Conservation (phyloP, 2,888 invertebrate genomes). For the Ormyrus pomaceus region DNA sequence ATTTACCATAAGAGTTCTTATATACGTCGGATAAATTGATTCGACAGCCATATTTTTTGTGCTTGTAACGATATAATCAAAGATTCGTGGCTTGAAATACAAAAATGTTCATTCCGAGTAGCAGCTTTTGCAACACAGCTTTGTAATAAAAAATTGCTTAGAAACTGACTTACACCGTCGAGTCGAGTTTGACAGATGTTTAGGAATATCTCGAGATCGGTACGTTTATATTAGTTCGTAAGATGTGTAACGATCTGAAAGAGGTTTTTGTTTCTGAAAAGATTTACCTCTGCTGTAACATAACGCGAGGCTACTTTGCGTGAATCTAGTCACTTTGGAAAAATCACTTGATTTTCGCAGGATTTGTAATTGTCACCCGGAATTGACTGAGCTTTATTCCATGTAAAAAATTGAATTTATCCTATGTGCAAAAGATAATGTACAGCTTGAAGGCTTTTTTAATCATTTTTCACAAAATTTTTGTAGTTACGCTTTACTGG, state of each 20-base stretch:
- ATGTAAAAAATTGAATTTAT: conserved; percentile 37
- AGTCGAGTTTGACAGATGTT: conserved; percentile 20
- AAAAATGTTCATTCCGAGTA: conserved; percentile 19
- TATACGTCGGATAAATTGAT: neutral
- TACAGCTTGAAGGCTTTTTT: conserved; percentile 42
- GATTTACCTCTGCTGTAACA: conserved; percentile 45
- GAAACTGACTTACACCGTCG: conserved; percentile 1
- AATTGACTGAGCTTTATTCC: conserved; percentile 22
- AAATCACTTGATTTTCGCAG: conserved; percentile 27
- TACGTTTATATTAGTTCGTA: conserved; percentile 20
- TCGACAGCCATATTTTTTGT: conserved; percentile 30
- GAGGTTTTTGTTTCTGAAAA: conserved; percentile 9
- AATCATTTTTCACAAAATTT: conserved; percentile 13
- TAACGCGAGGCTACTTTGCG: conserved; percentile 45
- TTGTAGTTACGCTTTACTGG: conserved; percentile 8
- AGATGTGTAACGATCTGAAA: conserved; percentile 12
- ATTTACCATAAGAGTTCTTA: conserved; percentile 13
- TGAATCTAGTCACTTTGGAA: conserved; percentile 51
- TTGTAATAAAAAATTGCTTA: conserved; percentile 42
- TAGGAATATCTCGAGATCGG: conserved; percentile 3
- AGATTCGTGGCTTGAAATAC: conserved; percentile 19
- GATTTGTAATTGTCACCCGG: conserved; percentile 3
- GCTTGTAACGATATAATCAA: conserved; percentile 42
- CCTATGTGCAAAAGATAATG: conserved; percentile 20
- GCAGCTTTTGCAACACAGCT: conserved; percentile 30